These are phyloP conservation scores for Pelodytes ibericus DNA, from an alignment of 2,797 vertebrate species.

Conservation along the genomic window DNA sequence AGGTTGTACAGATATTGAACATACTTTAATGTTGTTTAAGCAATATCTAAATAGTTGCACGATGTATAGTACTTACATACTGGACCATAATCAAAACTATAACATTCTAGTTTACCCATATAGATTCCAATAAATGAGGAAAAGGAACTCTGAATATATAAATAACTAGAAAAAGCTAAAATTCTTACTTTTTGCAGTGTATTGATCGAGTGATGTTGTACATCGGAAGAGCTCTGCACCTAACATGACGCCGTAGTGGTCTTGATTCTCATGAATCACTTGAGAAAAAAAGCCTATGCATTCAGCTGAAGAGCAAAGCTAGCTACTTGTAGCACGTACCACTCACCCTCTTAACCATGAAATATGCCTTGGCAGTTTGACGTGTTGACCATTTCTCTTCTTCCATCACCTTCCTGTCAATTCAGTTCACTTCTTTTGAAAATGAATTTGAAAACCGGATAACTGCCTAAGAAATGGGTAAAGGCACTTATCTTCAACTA, in stretches of 20 bases:
- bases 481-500: conserved; percentile 63
- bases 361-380: conserved; percentile 81
- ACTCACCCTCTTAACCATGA: conserved; percentile 72
- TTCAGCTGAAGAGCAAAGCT: conserved; percentile 62
- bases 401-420: conserved; percentile 73
- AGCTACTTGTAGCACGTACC: conserved; percentile 67
- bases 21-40: no score
- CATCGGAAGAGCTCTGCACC: conserved; percentile 66
- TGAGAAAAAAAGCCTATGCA: conserved; percentile 59
- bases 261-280: conserved; percentile 68
- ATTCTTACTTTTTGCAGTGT: conserved; percentile 62
- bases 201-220: conserved; percentile 65
- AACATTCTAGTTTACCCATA: no score
- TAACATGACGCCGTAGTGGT: conserved; percentile 66
- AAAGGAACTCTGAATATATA: no score
- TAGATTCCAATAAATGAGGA: no score
- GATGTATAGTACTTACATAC: no score
- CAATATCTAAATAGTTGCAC: no score
- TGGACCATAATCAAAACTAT: no score
- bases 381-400: conserved; percentile 71
- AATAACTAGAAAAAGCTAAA: neutral
- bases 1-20: no score
- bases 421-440: conserved; percentile 71
- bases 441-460: conserved; percentile 54
- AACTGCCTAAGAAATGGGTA: conserved; percentile 59